Conservation (phyloP, 2,888 invertebrate genomes). For the Agrochola circellaris region DNA sequence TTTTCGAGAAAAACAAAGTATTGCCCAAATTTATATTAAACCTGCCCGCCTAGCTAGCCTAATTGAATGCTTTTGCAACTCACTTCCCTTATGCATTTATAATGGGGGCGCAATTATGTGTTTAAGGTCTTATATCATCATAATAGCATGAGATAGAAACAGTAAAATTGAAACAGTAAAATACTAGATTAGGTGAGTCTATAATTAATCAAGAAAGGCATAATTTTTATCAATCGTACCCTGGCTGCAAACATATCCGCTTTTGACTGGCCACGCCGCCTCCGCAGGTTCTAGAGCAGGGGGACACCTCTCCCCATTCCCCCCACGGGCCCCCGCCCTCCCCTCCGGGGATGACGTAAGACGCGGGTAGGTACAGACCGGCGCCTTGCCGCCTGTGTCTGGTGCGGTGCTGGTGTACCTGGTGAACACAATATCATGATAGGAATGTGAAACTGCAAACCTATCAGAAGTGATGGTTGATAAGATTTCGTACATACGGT, state of each 20-base stretch:
- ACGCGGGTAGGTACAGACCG: conserved; percentile 93
- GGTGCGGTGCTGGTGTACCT: conserved; percentile 91
- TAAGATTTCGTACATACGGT: not conserved
- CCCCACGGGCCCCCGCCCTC: conserved; percentile 93
- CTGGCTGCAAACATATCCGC: conserved; percentile 93
- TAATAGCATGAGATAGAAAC: not conserved
- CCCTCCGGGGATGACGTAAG: conserved; percentile 93
- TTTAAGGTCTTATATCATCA: not conserved
- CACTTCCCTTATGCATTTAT: not conserved
- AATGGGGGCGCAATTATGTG: not conserved
- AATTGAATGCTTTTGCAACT: not conserved
- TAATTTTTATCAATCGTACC: conserved; percentile 82
- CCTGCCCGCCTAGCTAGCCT: too few species aligned
- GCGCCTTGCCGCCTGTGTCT: conserved; percentile 95
- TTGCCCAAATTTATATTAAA: not conserved
- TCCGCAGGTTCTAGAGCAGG: conserved; percentile 97
- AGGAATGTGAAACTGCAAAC: too few species aligned
- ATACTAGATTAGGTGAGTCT: not conserved
- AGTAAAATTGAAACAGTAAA: too few species aligned
- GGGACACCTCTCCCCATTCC: conserved; percentile 95
- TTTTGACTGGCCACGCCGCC: conserved; percentile 97
- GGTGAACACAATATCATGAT: conserved; percentile 29
- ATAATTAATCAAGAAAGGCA: not conserved
- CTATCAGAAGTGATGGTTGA: not conserved
- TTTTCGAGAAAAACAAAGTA: not conserved